Evolutionary conservation across 2,797 vertebrate genomes (phyloP).

Genomic region (Nasua narica): DNA sequence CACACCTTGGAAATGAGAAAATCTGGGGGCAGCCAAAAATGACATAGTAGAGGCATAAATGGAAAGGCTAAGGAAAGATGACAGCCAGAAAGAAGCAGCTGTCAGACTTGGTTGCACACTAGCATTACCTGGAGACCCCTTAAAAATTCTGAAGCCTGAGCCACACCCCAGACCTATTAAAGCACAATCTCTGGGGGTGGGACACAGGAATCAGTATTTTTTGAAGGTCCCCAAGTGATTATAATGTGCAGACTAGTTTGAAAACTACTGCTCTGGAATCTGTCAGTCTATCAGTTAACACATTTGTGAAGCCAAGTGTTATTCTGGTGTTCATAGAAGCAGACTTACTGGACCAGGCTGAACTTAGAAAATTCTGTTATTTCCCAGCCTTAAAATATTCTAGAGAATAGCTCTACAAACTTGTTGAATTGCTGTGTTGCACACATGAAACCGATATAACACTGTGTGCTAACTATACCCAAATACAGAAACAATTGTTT

Average conservation of each 20-base stretch:
- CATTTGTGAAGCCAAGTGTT: constrained; percentile 23
- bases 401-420: background rate
- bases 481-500: background rate
- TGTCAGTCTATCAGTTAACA: background rate
- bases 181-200: background rate
- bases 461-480: background rate
- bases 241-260: background rate
- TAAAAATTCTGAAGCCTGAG: background rate
- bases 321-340: background rate
- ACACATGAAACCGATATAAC: background rate
- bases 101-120: background rate
- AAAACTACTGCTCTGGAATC: constrained; percentile 10
- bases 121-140: background rate
- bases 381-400: background rate
- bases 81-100: background rate
- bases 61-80: background rate
- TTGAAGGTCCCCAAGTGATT: background rate
- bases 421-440: background rate
- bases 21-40: background rate
- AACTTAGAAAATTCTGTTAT: constrained; percentile 6
- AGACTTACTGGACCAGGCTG: background rate
- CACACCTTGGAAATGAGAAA: constrained; percentile 26
- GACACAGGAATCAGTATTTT: background rate
- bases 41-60: background rate
- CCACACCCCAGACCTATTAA: background rate